A percentile compares a stretch with the other conserved stretches of the same genome.
These are phyloP conservation scores for Vespertilio murinus DNA, from an alignment of 2,797 vertebrate genomes.

Conservation along the genomic window DNA sequence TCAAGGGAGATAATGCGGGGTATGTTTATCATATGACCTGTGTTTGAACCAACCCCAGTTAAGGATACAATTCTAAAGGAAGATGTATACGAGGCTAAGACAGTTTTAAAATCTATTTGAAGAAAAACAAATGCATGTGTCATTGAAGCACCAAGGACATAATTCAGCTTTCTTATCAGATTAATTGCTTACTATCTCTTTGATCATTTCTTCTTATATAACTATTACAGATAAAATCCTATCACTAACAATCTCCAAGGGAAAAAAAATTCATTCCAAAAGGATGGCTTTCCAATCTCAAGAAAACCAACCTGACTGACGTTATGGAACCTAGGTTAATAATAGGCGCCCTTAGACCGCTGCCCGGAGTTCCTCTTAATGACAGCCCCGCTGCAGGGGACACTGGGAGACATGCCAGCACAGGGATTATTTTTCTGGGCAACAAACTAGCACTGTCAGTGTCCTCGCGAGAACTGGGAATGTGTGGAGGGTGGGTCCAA, in stretches of 20 bases:
- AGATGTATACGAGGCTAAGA: background rate
- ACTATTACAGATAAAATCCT: constrained; percentile 1
- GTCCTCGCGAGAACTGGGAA: background rate
- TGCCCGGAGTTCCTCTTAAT: background rate
- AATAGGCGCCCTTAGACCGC: background rate
- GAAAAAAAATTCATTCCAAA: background rate
- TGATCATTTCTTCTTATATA: background rate
- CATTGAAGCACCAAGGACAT: background rate
- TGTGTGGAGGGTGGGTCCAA: no score
- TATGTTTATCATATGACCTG: background rate
- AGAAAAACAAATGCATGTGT: background rate
- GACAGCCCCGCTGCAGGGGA: background rate
- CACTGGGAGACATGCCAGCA: background rate
- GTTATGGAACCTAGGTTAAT: background rate
- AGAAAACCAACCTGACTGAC: background rate
- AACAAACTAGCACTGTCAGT: background rate
- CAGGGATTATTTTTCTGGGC: background rate
- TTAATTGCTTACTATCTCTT: background rate
- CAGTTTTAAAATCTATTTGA: background rate
- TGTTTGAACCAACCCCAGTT: background rate
- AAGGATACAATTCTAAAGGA: background rate
- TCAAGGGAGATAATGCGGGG: background rate
- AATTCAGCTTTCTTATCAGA: background rate
- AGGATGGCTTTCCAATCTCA: background rate
- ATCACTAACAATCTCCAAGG: background rate